These are phyloP conservation scores for Callospermophilus lateralis DNA, from an alignment of 2,113 vertebrate genomes.

Conservation along the genomic window DNA sequence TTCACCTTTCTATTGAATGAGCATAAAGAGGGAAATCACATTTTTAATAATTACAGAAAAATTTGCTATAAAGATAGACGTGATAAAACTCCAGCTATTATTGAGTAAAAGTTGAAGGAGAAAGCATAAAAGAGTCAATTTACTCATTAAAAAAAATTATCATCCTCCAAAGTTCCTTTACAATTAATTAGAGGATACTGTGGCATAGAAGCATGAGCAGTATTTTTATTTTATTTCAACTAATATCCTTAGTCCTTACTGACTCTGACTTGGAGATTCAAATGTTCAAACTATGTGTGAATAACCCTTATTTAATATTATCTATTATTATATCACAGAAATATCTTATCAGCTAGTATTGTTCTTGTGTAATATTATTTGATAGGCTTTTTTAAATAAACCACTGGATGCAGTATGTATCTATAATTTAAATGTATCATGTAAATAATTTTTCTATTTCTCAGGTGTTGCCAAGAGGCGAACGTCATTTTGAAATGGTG, in stretches of 20 bases:
- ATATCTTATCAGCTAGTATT: neutral
- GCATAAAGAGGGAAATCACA: neutral
- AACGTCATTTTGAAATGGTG: neutral
- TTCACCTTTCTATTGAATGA: neutral
- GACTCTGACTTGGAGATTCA: neutral
- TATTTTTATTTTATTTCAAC: neutral
- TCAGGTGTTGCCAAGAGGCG: neutral
- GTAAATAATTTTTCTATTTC: neutral
- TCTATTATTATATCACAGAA: neutral
- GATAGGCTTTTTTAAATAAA: neutral
- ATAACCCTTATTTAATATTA: neutral
- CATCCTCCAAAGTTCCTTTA: neutral
- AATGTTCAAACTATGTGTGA: neutral
- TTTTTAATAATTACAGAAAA: slow-evolving; percentile 42
- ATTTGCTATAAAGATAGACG: neutral
- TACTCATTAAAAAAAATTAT: neutral
- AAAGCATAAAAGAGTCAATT: neutral
- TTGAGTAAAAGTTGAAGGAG: slow-evolving; percentile 11
- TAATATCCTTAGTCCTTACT: neutral
- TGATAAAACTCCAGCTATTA: slow-evolving; percentile 5
- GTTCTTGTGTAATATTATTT: neutral
- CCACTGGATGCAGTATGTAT: neutral
- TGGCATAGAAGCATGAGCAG: neutral
- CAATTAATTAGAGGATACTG: neutral
- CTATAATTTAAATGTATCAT: neutral